Evolutionary conservation across 2,113 vertebrate genomes (phyloP), one percentile per base, ranked within the genome.

Genomic region (Periophthalmus modestus): DNA sequence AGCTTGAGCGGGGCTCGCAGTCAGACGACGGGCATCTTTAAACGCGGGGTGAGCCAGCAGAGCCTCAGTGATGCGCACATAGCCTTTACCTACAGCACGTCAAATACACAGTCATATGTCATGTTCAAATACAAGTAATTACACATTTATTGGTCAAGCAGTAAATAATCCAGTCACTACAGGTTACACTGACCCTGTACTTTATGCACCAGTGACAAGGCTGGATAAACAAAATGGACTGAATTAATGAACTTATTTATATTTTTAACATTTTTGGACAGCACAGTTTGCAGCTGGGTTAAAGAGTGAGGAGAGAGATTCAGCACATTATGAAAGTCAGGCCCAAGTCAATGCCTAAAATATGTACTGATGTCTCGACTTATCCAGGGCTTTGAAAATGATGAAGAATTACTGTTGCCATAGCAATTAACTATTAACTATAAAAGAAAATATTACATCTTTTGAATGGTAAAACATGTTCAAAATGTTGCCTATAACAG

Each of bases 11-110:
- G 98, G 98, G 5, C 97, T 98, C 5, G 94, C 91, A 0, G 97
- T 95, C 54, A 99, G 93, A 73, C 96, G 93, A 70, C 91, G 95
- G 58, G 94, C 94, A 50, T 98, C 95, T 0, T 95, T 94, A 55
- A 99, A 99, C 0, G 96, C 95, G 0, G 94, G 94, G 73, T 99
- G 97, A 54, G 47, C 93, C 61, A 99, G 90, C 74, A 99, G 94
- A 66, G 95, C 95, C 86, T 99, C 98, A 21, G 98, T 98, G 71
- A 99, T 99, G 10, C 98, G 94, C 57, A 98, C 93, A 0, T 99
- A 99, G 46, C 98, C 98, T 87, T 99, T 98, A 84, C 91, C 91
- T 92, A 43, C 7, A 70, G 69, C 33, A n/a, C n/a, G 63, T 11
- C 67, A 71, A 33, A 66, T 12, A 79, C 7, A 61, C 4, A 1